Conservation (phyloP, 1,140 invertebrate genomes). For the Halyomorpha halys region DNA sequence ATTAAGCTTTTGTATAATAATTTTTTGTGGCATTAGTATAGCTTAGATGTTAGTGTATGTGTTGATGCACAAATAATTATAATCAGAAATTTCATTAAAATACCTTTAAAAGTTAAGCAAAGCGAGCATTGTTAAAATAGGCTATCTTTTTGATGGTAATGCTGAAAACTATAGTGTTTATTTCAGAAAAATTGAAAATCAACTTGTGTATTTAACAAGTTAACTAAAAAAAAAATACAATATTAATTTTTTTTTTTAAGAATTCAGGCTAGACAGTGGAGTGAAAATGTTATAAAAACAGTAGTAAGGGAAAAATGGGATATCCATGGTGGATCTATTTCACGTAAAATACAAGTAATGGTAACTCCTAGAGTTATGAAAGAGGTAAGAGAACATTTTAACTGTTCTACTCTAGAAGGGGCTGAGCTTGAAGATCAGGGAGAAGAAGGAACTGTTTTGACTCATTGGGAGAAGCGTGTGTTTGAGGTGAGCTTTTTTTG, state of each 20-base stretch:
- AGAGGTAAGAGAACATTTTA: slow-evolving; percentile 82
- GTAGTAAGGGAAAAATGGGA: slow-evolving; percentile 73
- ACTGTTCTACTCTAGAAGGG: slow-evolving; percentile 81
- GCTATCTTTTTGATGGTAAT: no score
- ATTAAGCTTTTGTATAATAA: not conserved
- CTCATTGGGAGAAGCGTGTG: slow-evolving; percentile 97
- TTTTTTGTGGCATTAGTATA: no score
- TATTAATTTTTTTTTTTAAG: slow-evolving; percentile 37
- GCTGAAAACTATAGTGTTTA: no score
- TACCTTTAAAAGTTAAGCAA: no score
- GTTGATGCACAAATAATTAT: no score
- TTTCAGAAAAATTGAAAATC: no score
- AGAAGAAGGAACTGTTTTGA: slow-evolving; percentile 89
- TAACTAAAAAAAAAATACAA: no score
- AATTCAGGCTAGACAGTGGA: slow-evolving; percentile 87
- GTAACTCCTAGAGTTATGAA: slow-evolving; percentile 81
- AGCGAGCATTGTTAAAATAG: no score
- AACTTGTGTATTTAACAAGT: no score
- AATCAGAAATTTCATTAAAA: no score
- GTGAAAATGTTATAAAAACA: slow-evolving; percentile 73
- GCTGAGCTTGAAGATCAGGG: slow-evolving; percentile 98
- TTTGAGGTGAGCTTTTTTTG: slow-evolving; percentile 63
- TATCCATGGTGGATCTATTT: slow-evolving; percentile 63
- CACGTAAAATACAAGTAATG: slow-evolving; percentile 72
- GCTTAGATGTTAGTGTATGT: no score